Evolutionary conservation across 2,797 vertebrate species (phyloP).

Genomic region (Brotogeris chrysoptera): DNA sequence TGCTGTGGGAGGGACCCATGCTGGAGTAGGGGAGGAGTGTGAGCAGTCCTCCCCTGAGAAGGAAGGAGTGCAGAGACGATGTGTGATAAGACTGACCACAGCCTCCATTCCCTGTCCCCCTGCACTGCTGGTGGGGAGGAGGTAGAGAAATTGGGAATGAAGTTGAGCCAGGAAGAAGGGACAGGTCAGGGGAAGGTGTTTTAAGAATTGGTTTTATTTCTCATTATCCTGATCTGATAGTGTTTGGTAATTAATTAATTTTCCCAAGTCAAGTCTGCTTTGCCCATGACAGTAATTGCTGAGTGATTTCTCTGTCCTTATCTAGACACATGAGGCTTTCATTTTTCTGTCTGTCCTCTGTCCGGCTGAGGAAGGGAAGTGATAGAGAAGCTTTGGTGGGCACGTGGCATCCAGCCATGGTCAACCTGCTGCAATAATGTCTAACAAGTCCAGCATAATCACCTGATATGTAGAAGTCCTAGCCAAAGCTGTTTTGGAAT

Average conservation of each 20-base stretch:
- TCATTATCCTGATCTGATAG: background rate
- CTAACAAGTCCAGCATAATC: background rate
- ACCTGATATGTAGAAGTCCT: background rate
- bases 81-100: background rate
- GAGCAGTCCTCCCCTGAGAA: background rate
- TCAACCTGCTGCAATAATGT: background rate
- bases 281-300: background rate
- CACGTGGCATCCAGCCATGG: background rate
- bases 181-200: background rate
- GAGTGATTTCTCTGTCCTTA: background rate
- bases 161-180: background rate
- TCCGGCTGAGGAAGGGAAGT: background rate
- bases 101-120: background rate
- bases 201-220: background rate
- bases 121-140: background rate
- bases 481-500: background rate
- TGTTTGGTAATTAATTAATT: background rate
- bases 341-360: background rate
- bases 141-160: background rate
- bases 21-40: background rate
- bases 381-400: background rate
- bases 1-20: background rate
- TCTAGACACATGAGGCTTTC: accelerated
- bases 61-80: background rate
- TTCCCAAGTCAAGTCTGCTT: background rate